These are phyloP conservation scores for Aelia acuminata DNA, from an alignment of 2,888 invertebrate species.

Conservation along the genomic window DNA sequence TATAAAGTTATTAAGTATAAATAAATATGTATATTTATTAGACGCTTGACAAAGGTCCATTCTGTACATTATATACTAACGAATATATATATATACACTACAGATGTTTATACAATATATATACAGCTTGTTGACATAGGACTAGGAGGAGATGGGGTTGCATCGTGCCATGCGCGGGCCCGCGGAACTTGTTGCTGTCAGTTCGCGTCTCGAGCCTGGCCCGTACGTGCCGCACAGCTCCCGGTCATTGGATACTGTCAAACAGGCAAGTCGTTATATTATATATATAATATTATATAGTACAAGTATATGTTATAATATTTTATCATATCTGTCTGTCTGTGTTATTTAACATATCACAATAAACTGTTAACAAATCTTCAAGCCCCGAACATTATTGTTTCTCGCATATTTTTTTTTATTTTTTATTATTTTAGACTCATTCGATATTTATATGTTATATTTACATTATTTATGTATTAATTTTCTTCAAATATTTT, in stretches of 20 bases:
- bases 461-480: conserved; percentile 14
- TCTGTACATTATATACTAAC: no score
- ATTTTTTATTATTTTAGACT: neutral
- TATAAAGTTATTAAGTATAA: no score
- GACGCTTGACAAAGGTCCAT: no score
- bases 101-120: no score
- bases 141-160: neutral
- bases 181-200: neutral
- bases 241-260: neutral
- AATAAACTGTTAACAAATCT: conserved; percentile 37
- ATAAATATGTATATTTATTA: no score
- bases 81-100: no score
- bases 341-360: conserved; percentile 59
- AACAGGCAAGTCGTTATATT: conserved; percentile 11
- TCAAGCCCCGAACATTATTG: conserved; percentile 12
- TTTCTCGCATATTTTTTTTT: conserved; percentile 9
- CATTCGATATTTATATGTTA: neutral
- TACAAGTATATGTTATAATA: no score
- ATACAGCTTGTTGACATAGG: neutral
- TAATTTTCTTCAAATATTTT: neutral
- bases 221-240: neutral
- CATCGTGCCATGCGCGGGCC: neutral
- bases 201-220: neutral
- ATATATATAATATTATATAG: neutral
- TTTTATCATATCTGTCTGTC: no score